Base-by-base conservation (phyloP, 2,797 vertebrate species). In the Bradypodion pumilum region DNA sequence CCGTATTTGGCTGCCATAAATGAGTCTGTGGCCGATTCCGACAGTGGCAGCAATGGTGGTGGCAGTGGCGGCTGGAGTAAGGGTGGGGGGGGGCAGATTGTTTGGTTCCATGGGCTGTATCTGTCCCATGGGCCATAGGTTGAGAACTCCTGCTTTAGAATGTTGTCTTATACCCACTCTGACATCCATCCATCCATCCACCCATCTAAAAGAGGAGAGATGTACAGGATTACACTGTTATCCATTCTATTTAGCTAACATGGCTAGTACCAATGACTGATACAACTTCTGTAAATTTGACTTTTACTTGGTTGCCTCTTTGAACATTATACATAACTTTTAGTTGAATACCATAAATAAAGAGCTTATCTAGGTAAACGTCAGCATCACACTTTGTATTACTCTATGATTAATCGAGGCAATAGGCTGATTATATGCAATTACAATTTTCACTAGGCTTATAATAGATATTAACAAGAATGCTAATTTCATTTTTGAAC, bases 301-400 rank as follows among this genome's bases (percentile, higher is more conserved):
- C 12, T 66, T 16, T 40, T 29, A 29, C 59, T 21, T 10, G 7
- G 35, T 85, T 78, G 32, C 63, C 35, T 86, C 46, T 44, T 63
- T 82, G 82, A 82, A 73, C 90, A 29, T 75, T 10, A 25, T 56
- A 37, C 37, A 62, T 29, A n/a, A 82, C 77, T 83, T 87, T 46
- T 23, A 73, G 3, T 49, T 82, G 46, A 46, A 75, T 86, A 23
- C 56, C 12, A 46, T 12, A 42, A 88, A 25, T 75, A 78, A 81
- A 72, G 81, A 85, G 49, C 46, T 68, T 46, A 32, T 25, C 56
- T 80, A 8, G 68, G 5, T 63, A 29, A 7, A 42, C 2, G 37
- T 12, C 52, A 59, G 1, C 52, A 76, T 35, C 29, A 60, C 37
- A 42, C 25, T 63, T 77, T 40, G 21, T 56, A 56, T n/a, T 12